phyloP scores from a whole-genome alignment of 2,888 invertebrate species.

The Coleophora deauratella region DNA sequence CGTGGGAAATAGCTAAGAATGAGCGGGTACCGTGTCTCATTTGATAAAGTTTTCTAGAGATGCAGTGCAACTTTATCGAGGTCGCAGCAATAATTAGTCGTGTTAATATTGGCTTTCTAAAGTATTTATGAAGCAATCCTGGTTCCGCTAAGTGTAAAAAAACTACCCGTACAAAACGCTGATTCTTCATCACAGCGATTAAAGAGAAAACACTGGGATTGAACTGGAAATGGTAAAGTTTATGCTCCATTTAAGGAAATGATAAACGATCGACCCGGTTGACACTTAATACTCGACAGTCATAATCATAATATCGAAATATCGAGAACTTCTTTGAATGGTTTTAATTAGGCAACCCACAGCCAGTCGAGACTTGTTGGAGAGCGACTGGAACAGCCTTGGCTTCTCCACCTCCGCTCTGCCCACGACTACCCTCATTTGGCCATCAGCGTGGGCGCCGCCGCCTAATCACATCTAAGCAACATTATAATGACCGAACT shows the following conservation, averaged over 20 bases:
- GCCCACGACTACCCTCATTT: conserved; percentile 72
- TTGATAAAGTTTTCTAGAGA: conserved; percentile 66
- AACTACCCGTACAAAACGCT: no score
- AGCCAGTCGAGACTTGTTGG: conserved; percentile 49
- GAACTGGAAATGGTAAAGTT: no score
- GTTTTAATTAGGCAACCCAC: conserved; percentile 66
- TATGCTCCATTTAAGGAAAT: conserved; percentile 16
- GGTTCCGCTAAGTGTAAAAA: background rate
- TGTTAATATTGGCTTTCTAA: conserved; percentile 57
- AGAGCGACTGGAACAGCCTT: conserved; percentile 67
- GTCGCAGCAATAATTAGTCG: conserved; percentile 55
- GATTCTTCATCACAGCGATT: no score
- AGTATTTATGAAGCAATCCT: conserved; percentile 23
- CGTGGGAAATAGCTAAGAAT: conserved; percentile 65
- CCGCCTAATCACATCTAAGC: conserved; percentile 60
- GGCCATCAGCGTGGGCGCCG: conserved; percentile 64
- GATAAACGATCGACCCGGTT: conserved; percentile 5
- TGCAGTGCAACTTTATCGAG: conserved; percentile 56
- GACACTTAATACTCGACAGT: conserved; percentile 12
- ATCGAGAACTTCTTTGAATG: conserved; percentile 43
- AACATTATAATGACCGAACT: conserved; percentile 62
- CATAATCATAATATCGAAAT: conserved; percentile 20
- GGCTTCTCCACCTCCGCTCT: conserved; percentile 67
- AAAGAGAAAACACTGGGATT: no score
- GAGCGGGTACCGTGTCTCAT: conserved; percentile 41